A percentile compares a stretch with the other conserved stretches of the same genome.
phyloP scores from a whole-genome alignment of 2,113 vertebrate genomes.

The Ornithorhynchus anatinus region DNA sequence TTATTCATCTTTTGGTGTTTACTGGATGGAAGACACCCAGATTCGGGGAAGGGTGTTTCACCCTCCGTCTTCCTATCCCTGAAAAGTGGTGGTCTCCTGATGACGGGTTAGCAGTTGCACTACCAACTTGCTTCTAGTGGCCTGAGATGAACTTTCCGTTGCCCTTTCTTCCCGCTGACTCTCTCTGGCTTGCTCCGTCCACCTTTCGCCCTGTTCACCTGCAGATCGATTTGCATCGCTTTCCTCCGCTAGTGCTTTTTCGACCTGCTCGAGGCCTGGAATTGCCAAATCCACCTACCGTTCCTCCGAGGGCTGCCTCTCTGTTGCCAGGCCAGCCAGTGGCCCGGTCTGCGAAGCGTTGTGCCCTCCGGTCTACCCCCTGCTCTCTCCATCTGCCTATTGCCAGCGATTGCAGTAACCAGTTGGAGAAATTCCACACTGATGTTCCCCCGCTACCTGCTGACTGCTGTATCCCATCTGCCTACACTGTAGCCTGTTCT shows the following conservation, averaged over 20 bases:
- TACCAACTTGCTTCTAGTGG: slow-evolving; percentile 34
- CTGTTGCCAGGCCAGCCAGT: slow-evolving; percentile 31
- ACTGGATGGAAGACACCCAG: slow-evolving; percentile 62
- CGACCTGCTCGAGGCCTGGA: slow-evolving; percentile 54
- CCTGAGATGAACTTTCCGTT: slow-evolving; percentile 43
- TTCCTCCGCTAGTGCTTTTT: slow-evolving; percentile 63
- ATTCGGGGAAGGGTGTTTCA: slow-evolving; percentile 60
- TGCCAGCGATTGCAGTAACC: slow-evolving; percentile 35
- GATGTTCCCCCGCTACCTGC: slow-evolving; percentile 5
- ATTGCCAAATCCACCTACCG: slow-evolving; percentile 57
- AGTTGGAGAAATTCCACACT: slow-evolving; percentile 28
- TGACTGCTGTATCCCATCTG: slow-evolving; percentile 8
- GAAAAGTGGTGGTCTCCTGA: slow-evolving; percentile 50
- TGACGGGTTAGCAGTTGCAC: slow-evolving; percentile 32
- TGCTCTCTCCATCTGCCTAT: slow-evolving; percentile 50
- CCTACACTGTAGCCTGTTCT: slow-evolving; percentile 36
- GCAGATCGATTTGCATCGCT: slow-evolving; percentile 18
- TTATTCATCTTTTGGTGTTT: slow-evolving; percentile 58
- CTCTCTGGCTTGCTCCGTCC: slow-evolving; percentile 54
- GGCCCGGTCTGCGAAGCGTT: slow-evolving; percentile 44
- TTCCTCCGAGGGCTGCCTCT: slow-evolving; percentile 50
- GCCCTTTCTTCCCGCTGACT: slow-evolving; percentile 61
- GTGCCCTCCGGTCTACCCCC: slow-evolving; percentile 45
- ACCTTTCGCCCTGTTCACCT: slow-evolving; percentile 42
- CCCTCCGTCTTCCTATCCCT: slow-evolving; percentile 50